A percentile compares a stretch with the other conserved stretches of the same genome.
Conservation (phyloP, 2,797 vertebrate species). For the Pseudocheirus occidentalis region DNA sequence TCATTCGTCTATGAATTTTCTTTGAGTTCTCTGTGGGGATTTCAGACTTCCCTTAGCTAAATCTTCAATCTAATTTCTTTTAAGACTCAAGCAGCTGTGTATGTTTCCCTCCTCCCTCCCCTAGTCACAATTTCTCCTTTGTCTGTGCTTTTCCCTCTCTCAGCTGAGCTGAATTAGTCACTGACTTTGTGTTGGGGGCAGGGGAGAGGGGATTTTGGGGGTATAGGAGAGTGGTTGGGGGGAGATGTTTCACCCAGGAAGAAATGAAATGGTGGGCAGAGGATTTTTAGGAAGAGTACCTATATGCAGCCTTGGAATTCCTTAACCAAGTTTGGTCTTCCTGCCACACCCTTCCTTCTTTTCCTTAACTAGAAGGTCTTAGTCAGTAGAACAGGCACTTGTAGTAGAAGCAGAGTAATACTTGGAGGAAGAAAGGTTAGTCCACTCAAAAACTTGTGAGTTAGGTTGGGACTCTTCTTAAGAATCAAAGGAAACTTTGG, state of each 20-base stretch:
- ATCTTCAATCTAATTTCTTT: not conserved
- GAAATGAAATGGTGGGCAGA: not conserved
- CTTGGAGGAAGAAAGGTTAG: not conserved
- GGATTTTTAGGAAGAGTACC: not conserved
- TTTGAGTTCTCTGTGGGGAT: not conserved
- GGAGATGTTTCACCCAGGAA: not conserved
- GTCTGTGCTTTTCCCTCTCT: not conserved
- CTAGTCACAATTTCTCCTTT: not conserved
- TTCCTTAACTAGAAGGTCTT: not conserved
- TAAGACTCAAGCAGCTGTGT: not conserved
- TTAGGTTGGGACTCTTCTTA: not conserved
- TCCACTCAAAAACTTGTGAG: not conserved
- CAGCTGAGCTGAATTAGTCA: not conserved
- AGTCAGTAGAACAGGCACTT: not conserved
- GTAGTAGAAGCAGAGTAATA: not conserved
- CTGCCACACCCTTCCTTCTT: not conserved
- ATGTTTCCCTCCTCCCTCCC: not conserved
- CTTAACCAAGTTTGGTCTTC: not conserved
- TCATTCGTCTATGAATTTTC: not conserved
- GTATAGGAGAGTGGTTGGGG: too few species aligned
- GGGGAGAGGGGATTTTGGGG: rapidly evolving
- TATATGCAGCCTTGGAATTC: not conserved
- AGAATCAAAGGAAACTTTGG: not conserved
- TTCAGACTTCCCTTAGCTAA: not conserved
- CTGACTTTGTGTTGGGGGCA: not conserved